Evolutionary conservation across 2,888 invertebrate genomes (phyloP).

Genomic region (Troides oblongomaculatus): DNA sequence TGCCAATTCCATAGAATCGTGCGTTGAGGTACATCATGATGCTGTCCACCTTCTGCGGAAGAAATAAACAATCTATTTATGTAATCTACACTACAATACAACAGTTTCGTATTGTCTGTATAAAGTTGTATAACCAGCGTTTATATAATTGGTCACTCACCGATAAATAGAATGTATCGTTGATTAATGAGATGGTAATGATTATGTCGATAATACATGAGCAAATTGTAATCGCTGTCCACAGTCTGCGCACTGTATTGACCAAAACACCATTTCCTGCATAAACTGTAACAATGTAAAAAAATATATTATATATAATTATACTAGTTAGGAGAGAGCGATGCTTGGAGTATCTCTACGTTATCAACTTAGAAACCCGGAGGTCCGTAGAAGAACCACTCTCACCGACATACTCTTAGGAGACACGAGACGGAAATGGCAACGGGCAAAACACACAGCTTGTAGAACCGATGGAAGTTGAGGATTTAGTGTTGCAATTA

Average conservation of each 20-base stretch:
- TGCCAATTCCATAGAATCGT: slow-evolving; percentile 50
- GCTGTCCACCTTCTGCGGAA: slow-evolving; percentile 53
- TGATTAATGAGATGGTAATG: slow-evolving; percentile 56
- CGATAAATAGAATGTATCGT: slow-evolving; percentile 63
- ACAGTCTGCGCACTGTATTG: slow-evolving; percentile 58
- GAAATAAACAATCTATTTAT: background rate
- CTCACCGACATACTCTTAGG: too few relatives aligned
- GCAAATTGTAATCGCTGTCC: slow-evolving; percentile 52
- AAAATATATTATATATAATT: background rate
- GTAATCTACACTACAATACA: too few relatives aligned
- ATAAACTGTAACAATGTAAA: slow-evolving; percentile 45
- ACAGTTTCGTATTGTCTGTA: background rate
- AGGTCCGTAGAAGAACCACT: too few relatives aligned
- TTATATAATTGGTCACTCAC: slow-evolving; percentile 40
- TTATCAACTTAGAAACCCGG: too few relatives aligned
- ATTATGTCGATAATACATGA: slow-evolving; percentile 51
- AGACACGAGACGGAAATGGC: too few relatives aligned
- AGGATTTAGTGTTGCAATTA: too few relatives aligned
- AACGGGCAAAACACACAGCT: too few relatives aligned
- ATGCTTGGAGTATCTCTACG: too few relatives aligned
- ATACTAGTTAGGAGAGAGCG: too few relatives aligned
- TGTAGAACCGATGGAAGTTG: too few relatives aligned
- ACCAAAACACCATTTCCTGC: slow-evolving; percentile 49
- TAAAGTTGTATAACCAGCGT: background rate
- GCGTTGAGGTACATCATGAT: slow-evolving; percentile 58